phyloP scores from a whole-genome alignment of 2,113 vertebrate genomes.

The Benitochromis conjunctus region DNA sequence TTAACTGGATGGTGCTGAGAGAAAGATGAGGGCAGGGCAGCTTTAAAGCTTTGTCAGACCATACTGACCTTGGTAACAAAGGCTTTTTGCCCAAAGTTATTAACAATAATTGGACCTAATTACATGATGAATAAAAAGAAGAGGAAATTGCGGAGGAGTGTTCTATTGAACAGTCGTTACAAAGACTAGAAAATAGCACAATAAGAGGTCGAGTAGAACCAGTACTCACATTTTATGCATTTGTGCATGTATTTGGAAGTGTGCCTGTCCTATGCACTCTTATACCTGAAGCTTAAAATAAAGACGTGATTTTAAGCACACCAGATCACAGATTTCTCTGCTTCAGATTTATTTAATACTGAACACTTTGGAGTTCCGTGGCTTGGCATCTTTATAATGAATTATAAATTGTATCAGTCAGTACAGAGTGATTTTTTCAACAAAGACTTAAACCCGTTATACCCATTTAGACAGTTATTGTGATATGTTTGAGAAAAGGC shows the following conservation, averaged over 20 bases:
- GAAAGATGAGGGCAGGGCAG: constrained; percentile 24
- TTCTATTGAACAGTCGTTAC: constrained; percentile 33
- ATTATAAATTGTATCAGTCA: not conserved
- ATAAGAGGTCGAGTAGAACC: constrained; percentile 39
- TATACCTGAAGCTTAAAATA: not conserved
- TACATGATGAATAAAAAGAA: constrained; percentile 51
- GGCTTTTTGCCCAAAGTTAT: constrained; percentile 48
- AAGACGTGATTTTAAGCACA: not conserved
- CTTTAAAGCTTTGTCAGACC: constrained; percentile 57
- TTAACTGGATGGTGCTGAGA: constrained; percentile 42
- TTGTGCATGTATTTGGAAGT: not conserved
- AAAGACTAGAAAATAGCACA: constrained; percentile 19
- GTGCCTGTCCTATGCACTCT: not conserved
- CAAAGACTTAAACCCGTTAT: not conserved
- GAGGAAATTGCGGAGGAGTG: constrained; percentile 38
- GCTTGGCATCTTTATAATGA: not conserved
- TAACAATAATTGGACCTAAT: constrained; percentile 62
- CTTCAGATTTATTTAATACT: not conserved
- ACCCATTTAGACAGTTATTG: not conserved
- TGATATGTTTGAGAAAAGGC: too few relatives aligned
- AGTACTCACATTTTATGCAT: not conserved
- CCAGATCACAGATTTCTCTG: not conserved
- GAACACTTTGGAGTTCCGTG: not conserved
- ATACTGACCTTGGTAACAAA: constrained; percentile 58
- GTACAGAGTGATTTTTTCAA: not conserved